These are phyloP conservation scores for Ammospiza caudacuta DNA, from an alignment of 2,113 vertebrate species.

Conservation along the genomic window DNA sequence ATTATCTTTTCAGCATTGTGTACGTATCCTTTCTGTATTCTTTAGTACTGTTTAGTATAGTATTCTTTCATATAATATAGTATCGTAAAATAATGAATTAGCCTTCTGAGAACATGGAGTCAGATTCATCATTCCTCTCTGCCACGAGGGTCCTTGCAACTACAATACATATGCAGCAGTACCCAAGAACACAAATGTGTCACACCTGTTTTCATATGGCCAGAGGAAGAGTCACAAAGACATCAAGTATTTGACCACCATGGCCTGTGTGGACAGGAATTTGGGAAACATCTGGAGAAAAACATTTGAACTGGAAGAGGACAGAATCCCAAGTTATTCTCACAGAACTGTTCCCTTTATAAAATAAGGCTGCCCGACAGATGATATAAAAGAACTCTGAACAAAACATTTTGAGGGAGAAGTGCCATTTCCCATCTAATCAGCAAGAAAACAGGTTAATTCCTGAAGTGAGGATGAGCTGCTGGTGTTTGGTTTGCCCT, in stretches of 20 bases:
- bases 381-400: not conserved
- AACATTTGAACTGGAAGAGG: not conserved
- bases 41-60: no score
- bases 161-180: not conserved
- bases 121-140: no score
- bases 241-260: not conserved
- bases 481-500: not conserved
- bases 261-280: not conserved
- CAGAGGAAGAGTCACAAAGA: not conserved
- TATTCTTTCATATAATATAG: no score
- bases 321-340: not conserved
- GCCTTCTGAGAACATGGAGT: no score
- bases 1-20: no score
- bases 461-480: not conserved
- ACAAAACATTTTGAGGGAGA: not conserved
- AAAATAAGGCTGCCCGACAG: not conserved
- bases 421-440: not conserved
- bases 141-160: no score
- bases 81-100: no score
- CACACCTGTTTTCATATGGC: not conserved
- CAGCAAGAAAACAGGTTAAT: not conserved
- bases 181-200: not conserved
- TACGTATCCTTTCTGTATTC: no score
- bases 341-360: not conserved
- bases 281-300: not conserved